A percentile compares a stretch with the other conserved stretches of the same genome.
These are phyloP conservation scores for Hiodon tergisus DNA, from an alignment of 2,113 vertebrate genomes.

Conservation along the genomic window DNA sequence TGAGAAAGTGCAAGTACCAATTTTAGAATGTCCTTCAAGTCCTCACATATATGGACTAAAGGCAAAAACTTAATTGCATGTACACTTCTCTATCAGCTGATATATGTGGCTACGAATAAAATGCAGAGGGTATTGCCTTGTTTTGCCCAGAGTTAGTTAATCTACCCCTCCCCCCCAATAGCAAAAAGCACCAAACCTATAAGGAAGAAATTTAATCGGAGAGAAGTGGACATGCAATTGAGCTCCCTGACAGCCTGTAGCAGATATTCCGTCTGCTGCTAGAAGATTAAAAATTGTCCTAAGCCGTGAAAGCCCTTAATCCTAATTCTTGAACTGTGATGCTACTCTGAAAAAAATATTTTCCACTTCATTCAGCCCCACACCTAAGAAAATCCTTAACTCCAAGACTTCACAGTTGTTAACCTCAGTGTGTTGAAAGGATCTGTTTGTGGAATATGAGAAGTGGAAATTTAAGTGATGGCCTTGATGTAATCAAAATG, in stretches of 20 bases:
- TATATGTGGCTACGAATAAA: no score
- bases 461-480: no score
- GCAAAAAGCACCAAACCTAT: background rate
- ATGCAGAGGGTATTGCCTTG: no score
- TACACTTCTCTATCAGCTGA: no score
- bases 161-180: no score
- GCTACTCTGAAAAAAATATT: slow-evolving; percentile 11
- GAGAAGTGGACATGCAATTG: slow-evolving; percentile 5
- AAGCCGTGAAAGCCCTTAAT: slow-evolving; percentile 25
- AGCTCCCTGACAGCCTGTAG: slow-evolving; percentile 10
- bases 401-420: background rate
- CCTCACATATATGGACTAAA: no score
- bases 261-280: slow-evolving; percentile 19
- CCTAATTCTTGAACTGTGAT: slow-evolving; percentile 13
- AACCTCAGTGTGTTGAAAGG: background rate
- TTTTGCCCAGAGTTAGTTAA: no score
- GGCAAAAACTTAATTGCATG: no score
- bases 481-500: background rate
- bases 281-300: slow-evolving; percentile 15
- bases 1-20: background rate
- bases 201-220: slow-evolving; percentile 5
- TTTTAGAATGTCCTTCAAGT: background rate
- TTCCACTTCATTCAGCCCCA: slow-evolving; percentile 6
- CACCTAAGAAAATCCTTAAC: slow-evolving; percentile 6
- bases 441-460: background rate